Conservation (phyloP, 2,113 vertebrate species). For the Colaptes auratus region DNA sequence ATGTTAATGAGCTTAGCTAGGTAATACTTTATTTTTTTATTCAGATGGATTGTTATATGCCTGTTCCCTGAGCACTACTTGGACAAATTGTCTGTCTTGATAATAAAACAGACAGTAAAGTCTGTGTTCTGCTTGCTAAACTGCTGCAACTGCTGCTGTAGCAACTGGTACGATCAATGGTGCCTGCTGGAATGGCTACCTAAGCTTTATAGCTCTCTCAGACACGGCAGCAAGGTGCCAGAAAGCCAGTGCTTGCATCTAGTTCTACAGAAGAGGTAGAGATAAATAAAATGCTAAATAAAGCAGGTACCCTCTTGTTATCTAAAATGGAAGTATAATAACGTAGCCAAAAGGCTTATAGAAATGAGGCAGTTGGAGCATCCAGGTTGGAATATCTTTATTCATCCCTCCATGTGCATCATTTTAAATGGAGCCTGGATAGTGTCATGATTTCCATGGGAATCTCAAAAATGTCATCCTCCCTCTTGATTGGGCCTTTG, state of each 20-base stretch:
- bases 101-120: conserved; percentile 52
- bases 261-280: neutral
- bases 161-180: neutral
- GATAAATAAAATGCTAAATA: neutral
- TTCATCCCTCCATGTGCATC: neutral
- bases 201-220: neutral
- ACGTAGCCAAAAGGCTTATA: neutral
- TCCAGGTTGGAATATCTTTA: neutral
- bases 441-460: neutral
- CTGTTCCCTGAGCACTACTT: conserved; percentile 54
- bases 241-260: neutral
- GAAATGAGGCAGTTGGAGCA: neutral
- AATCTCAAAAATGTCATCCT: neutral
- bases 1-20: conserved; percentile 61
- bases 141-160: neutral
- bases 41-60: conserved; percentile 25
- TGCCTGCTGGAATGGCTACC: neutral
- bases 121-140: neutral
- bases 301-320: neutral
- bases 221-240: neutral
- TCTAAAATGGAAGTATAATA: neutral
- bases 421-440: neutral
- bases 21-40: conserved; percentile 49
- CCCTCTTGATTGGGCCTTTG: neutral
- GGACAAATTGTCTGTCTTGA: conserved; percentile 47